Percentiles rank a stretch among this genome's conserved stretches.
Evolutionary conservation across 2,113 vertebrate genomes (phyloP).

Genomic region (Chaetops frenatus): DNA sequence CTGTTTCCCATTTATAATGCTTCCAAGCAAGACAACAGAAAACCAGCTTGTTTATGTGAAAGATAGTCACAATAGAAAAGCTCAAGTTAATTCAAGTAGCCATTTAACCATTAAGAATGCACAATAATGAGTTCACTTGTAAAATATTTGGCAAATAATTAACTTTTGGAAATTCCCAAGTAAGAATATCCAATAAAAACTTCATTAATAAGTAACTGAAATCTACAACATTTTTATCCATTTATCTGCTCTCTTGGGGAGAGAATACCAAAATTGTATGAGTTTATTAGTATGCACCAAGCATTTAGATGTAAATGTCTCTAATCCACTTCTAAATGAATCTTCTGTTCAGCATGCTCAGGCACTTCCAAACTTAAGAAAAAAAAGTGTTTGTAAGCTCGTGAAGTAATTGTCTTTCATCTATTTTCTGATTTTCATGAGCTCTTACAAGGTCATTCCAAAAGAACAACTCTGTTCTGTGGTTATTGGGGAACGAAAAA

Average conservation of each 20-base stretch:
- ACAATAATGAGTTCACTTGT: neutral
- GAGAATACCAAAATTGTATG: neutral
- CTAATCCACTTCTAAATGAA: conserved; percentile 49
- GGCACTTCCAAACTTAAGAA: conserved; percentile 5
- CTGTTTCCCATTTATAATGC: neutral
- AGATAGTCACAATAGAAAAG: neutral
- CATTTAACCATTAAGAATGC: neutral
- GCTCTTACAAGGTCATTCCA: neutral
- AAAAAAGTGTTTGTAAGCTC: neutral
- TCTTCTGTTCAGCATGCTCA: conserved; percentile 19
- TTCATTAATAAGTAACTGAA: neutral
- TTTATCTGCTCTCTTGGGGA: neutral
- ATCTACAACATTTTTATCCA: neutral
- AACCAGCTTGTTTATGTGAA: neutral
- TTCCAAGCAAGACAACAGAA: neutral
- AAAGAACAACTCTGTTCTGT: neutral
- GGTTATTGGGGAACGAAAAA: accelerated
- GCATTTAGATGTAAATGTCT: conserved; percentile 43
- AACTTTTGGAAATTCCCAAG: neutral
- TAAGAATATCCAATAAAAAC: neutral
- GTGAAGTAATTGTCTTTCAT: neutral
- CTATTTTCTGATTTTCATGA: neutral
- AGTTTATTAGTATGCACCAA: conserved; percentile 11
- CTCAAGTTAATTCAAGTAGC: neutral
- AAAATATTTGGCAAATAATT: neutral